Evolutionary conservation across 2,113 vertebrate species (phyloP), one percentile per base, ranked within the genome.

Genomic region (Puntigrus tetrazona): DNA sequence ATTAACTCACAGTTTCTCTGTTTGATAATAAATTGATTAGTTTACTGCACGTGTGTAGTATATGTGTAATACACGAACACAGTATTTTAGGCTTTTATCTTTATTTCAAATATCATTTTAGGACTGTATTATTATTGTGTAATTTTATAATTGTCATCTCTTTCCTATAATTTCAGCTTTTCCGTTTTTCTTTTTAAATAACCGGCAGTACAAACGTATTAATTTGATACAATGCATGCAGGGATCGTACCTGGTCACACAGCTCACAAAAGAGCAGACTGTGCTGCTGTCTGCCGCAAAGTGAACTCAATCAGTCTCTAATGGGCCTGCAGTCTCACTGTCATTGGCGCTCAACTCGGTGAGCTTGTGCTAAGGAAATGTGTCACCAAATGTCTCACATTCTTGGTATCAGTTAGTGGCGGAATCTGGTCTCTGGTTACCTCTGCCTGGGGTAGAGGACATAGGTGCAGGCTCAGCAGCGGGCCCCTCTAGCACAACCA

Each of bases 321-420:
- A 43, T 43, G n/a, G 65, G 88, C 59, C 61, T 65, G 75, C 86
- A 76, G 22, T 88, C 86, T 79, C 87, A 6, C 52, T 78, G 52
- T 36, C 43, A 61, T 22, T 59, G 29, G 74, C 79, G 69, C 88
- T 79, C 88, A 65, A 43, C 36, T 5, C 34, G 43, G 84, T 86
- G 78, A 86, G 87, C 55, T 83, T 72, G 80, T 72, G 65, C 82
- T 84, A 43, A 82, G 77, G 87, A 88, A 80, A 89, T 81, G 81
- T 86, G 74, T 75, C 76, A 81, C 89, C 20, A 77, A 87, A 84
- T 88, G 87, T 91, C 90, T 88, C 73, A 61, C 81, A 89, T 92
- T 89, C 81, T 88, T 79, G 9, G 41, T 50, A 89, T 87, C 76
- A 72, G 75, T 72, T 84, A 87, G 80, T 0, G 72, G 80, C 69